These are phyloP conservation scores for Dicyrtoma fusca DNA, from an alignment of 2,888 invertebrate genomes.

Conservation along the genomic window DNA sequence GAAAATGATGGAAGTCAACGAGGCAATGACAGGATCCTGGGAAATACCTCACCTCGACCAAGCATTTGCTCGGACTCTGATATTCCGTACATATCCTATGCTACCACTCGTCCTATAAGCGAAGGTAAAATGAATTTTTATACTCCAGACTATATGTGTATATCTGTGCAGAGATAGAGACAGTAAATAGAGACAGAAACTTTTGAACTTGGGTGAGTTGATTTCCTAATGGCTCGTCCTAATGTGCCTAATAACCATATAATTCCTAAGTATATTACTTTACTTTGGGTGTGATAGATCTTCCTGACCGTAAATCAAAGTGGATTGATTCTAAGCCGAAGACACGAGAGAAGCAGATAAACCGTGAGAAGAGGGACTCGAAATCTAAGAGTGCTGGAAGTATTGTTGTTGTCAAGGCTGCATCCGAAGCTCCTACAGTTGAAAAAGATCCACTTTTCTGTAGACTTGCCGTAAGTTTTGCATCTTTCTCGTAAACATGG, in stretches of 20 bases:
- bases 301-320: conserved; percentile 63
- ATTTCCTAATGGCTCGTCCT: background rate
- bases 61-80: conserved; percentile 88
- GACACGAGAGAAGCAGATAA: conserved; percentile 57
- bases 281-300: conserved; percentile 65
- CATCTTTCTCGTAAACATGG: too few species aligned
- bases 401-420: conserved; percentile 78
- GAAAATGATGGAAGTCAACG: conserved; percentile 49
- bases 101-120: conserved; percentile 84
- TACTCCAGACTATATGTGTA: too few species aligned
- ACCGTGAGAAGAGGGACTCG: conserved; percentile 56
- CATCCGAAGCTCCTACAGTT: conserved; percentile 65
- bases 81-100: conserved; percentile 88
- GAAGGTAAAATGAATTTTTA: conserved; percentile 62
- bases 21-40: conserved; percentile 55
- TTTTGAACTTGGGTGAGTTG: background rate
- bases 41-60: conserved; percentile 80
- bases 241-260: conserved; percentile 3
- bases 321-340: conserved; percentile 58
- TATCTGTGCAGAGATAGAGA: background rate
- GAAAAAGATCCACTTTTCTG: conserved; percentile 78
- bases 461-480: conserved; percentile 66
- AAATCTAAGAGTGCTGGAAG: conserved; percentile 66
- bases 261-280: conserved; percentile 5
- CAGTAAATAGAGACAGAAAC: background rate